A percentile compares a stretch with the other conserved stretches of the same genome.
Evolutionary conservation across 2,797 vertebrate genomes (phyloP).

Genomic region (Catostomus latipinnis): DNA sequence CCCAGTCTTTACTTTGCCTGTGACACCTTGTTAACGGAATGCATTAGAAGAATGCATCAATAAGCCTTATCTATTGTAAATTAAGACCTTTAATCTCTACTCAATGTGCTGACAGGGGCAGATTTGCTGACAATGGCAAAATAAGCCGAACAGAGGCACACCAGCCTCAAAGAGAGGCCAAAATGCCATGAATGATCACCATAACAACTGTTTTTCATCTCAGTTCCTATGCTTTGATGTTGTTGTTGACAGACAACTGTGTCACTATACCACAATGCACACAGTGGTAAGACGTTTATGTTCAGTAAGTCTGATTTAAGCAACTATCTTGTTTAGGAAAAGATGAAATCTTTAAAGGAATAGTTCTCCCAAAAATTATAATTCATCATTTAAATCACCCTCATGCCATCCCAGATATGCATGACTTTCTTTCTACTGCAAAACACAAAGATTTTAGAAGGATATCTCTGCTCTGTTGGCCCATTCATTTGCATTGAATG

Average conservation of each 20-base stretch:
- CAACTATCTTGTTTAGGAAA: no score
- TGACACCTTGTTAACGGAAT: constrained; percentile 30
- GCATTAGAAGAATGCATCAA: constrained; percentile 47
- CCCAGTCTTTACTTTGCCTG: background rate
- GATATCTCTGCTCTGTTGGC: background rate
- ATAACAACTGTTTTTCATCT: constrained; percentile 74
- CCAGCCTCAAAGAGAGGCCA: constrained; percentile 32
- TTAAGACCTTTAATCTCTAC: constrained; percentile 43
- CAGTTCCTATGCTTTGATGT: constrained; percentile 62
- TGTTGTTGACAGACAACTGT: constrained; percentile 47
- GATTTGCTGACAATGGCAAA: constrained; percentile 68
- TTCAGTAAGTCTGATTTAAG: background rate
- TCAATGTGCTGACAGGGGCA: constrained; percentile 49
- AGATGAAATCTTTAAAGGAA: background rate
- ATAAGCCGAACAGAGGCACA: constrained; percentile 40
- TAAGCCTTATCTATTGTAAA: constrained; percentile 53
- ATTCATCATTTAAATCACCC: no score
- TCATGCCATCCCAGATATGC: no score
- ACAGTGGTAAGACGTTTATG: constrained; percentile 23
- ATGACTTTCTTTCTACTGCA: no score
- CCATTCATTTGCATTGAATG: no score
- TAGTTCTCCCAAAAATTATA: no score
- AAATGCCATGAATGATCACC: constrained; percentile 73
- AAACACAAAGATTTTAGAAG: no score
- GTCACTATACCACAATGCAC: constrained; percentile 58